A percentile compares a stretch with the other conserved stretches of the same genome.
Evolutionary conservation across 2,797 vertebrate genomes (phyloP).

Genomic region (Sparidentex hasta): DNA sequence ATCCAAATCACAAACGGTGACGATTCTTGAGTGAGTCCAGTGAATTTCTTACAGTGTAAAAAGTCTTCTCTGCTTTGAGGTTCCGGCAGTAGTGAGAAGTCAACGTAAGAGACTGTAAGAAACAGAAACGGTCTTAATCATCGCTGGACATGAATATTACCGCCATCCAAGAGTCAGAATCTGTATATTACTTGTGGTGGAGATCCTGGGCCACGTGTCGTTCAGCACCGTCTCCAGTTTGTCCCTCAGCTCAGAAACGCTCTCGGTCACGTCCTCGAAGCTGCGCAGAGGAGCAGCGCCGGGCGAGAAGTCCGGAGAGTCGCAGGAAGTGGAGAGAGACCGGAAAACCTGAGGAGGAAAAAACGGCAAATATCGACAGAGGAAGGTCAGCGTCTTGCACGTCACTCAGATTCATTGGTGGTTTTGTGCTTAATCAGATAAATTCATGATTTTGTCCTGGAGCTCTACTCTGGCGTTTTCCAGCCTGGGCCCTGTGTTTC

Average conservation of each 20-base stretch:
- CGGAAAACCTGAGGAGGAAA: constrained; percentile 6
- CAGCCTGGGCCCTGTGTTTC: too few species aligned
- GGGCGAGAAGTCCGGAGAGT: background rate
- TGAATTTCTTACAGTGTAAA: constrained; percentile 19
- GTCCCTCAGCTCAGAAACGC: constrained; percentile 36
- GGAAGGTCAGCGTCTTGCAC: too few species aligned
- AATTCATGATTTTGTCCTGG: too few species aligned
- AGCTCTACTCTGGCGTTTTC: too few species aligned
- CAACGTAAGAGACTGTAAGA: constrained; percentile 39
- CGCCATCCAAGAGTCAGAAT: background rate
- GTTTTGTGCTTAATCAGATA: too few species aligned
- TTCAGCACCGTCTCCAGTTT: constrained; percentile 1
- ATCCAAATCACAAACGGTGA: background rate
- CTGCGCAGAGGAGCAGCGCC: background rate
- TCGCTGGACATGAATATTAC: background rate
- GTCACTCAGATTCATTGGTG: too few species aligned
- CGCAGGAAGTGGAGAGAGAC: constrained; percentile 19
- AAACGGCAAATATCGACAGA: too few species aligned
- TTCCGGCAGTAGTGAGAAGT: constrained; percentile 1
- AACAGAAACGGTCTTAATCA: background rate
- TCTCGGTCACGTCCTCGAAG: constrained; percentile 23
- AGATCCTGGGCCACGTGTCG: constrained; percentile 41
- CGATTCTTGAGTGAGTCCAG: rapidly evolving
- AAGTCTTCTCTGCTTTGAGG: constrained; percentile 37
- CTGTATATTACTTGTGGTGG: constrained; percentile 11